phyloP scores from a whole-genome alignment of 2,888 invertebrate genomes.

The Chrysotoxum bicinctum region DNA sequence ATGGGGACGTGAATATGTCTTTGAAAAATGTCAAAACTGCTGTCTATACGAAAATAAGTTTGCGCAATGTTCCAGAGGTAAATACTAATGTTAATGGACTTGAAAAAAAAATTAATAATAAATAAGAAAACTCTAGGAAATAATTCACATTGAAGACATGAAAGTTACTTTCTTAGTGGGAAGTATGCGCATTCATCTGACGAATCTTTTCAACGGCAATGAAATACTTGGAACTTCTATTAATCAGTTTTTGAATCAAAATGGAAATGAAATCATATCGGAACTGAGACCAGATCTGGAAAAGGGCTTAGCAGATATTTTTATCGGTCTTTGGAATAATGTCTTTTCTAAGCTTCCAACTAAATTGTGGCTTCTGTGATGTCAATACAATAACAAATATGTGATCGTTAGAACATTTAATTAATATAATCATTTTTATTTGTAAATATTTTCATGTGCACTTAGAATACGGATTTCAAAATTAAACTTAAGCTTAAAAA shows the following conservation, averaged over 20 bases:
- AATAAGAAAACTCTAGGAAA: slow-evolving; percentile 76
- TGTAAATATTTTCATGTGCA: slow-evolving; percentile 55
- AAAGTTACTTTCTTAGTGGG: slow-evolving; percentile 83
- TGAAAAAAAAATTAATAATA: background rate
- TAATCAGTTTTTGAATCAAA: slow-evolving; percentile 84
- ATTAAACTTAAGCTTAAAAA: slow-evolving; percentile 1
- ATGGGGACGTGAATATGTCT: slow-evolving; percentile 83
- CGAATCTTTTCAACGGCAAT: slow-evolving; percentile 85
- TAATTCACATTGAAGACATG: slow-evolving; percentile 83
- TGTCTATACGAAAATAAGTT: slow-evolving; percentile 82
- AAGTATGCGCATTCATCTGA: slow-evolving; percentile 83
- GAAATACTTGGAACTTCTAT: slow-evolving; percentile 84
- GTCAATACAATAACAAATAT: background rate
- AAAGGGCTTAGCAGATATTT: slow-evolving; percentile 83
- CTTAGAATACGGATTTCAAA: slow-evolving; percentile 25
- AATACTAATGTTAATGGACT: slow-evolving; percentile 17
- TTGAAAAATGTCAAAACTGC: slow-evolving; percentile 83
- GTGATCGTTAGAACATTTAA: slow-evolving; percentile 6
- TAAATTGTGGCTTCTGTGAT: slow-evolving; percentile 83
- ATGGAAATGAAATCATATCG: slow-evolving; percentile 84
- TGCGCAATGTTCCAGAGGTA: slow-evolving; percentile 81
- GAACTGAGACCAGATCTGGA: slow-evolving; percentile 84
- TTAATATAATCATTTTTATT: slow-evolving; percentile 6
- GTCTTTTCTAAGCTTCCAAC: slow-evolving; percentile 84
- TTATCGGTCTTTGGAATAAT: slow-evolving; percentile 84